Base-by-base conservation (phyloP, 2,113 vertebrate genomes). In the Pipra filicauda region DNA sequence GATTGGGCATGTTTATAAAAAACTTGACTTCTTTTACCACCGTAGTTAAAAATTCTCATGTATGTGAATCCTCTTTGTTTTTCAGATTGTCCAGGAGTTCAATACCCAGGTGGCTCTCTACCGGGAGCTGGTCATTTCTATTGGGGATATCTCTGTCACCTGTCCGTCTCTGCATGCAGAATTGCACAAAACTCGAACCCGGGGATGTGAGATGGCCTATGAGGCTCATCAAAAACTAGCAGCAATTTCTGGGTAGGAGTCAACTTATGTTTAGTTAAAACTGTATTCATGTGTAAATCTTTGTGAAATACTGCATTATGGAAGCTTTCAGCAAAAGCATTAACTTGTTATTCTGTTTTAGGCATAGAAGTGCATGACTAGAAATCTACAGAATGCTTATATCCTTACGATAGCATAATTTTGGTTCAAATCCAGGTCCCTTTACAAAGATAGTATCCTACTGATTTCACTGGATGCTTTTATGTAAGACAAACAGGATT, bases 81-180 rank as follows among this genome's bases (percentile, higher is more conserved):
- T 97, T 81, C 98, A 99, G 99, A 99, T 99, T 95, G 99, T 99
- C 94, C 99, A 99, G 97, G 99, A 99, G 90, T 99, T 99, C 98
- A 99, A 99, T 95, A 99, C 99, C 17, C 99, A 99, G 93, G 99
- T 99, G 98, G 99, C 99, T 96, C 98, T 99, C 33, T 99, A 99
- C 91, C 99, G 99, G 83, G 99, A 99, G 82, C 96, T 99, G 97
- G 99, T 99, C 54, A 99, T 99, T 98, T 99, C 99, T 82, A 99
- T 99, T 61, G 99, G 99, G 58, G 99, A 99, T 74, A 98, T 99
- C 95, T 98, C 99, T 0, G 97, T 98, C 81, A 99, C 98, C 91
- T 99, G 98, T 94, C 99, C 98, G 6, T 98, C 99, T 65, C 97
- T 99, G 51, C 98, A 99, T 39, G 98, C 97, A 0, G 99, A 99